Conservation (phyloP, 2,113 vertebrate genomes). For the Zapus hudsonius region DNA sequence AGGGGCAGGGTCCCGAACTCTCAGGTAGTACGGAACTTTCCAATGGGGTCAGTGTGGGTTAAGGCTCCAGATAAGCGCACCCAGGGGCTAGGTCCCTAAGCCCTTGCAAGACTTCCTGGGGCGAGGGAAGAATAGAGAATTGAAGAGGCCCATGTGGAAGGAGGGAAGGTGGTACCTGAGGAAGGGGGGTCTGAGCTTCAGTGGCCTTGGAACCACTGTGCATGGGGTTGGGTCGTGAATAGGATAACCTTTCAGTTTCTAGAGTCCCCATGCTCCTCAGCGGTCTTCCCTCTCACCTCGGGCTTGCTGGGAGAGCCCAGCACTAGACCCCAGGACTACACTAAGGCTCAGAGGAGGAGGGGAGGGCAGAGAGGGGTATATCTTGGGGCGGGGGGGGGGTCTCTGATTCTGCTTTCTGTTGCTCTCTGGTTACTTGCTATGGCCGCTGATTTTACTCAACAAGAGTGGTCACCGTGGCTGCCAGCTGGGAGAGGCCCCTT, state of each 20-base stretch:
- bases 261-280: no score
- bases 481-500: neutral
- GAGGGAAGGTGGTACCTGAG: accelerated
- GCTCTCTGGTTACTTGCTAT: neutral
- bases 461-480: neutral
- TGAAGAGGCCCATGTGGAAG: neutral
- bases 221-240: neutral
- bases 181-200: neutral
- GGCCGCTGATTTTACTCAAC: neutral
- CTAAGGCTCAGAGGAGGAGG: neutral
- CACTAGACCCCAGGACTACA: neutral
- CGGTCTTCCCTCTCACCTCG: no score
- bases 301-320: neutral
- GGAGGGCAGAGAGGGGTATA: no score
- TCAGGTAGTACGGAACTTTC: neutral
- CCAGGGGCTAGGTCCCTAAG: neutral
- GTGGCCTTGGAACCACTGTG: neutral
- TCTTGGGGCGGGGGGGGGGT: no score
- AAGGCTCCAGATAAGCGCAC: neutral
- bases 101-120: neutral
- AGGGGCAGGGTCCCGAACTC: neutral
- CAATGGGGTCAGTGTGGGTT: no score
- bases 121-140: neutral
- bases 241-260: neutral
- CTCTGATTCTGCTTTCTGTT: neutral